Evolutionary conservation across 64 coral and sea anemone genomes (phyloP).

Genomic region (Actinia tenebrosa): DNA sequence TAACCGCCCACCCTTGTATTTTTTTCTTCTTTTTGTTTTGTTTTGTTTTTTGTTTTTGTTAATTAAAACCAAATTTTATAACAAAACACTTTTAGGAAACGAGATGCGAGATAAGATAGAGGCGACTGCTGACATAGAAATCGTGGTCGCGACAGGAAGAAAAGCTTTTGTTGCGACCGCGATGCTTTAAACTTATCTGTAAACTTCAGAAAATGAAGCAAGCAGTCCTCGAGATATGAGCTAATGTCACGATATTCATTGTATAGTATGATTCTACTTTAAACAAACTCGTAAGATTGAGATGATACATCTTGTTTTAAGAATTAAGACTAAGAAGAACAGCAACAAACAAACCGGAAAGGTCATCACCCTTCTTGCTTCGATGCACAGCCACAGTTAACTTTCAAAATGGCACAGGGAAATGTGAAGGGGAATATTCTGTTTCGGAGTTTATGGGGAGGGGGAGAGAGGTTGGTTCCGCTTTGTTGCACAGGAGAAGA

Average conservation of each 20-base stretch:
- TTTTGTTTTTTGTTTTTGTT: too few relatives aligned
- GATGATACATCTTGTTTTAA: neutral
- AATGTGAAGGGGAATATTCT: too few relatives aligned
- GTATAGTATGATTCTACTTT: neutral
- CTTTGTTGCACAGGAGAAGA: too few relatives aligned
- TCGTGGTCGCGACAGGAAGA: neutral
- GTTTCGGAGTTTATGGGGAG: too few relatives aligned
- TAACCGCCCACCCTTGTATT: neutral
- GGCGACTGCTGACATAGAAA: neutral
- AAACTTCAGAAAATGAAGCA: neutral
- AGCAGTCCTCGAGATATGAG: neutral
- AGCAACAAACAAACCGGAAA: too few relatives aligned
- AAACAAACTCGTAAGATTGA: neutral
- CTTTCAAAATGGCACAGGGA: too few relatives aligned
- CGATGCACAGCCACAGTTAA: too few relatives aligned
- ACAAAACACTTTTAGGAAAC: neutral
- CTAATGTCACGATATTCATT: neutral
- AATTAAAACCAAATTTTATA: neutral
- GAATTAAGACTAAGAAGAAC: too few relatives aligned
- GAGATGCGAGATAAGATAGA: neutral
- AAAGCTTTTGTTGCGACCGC: neutral
- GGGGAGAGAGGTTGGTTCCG: too few relatives aligned
- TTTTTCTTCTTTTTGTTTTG: too few relatives aligned
- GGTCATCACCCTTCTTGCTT: too few relatives aligned
- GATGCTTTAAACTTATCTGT: neutral